Evolutionary conservation across 2,113 vertebrate species (phyloP), one percentile per base, ranked within the genome.

Genomic region (Tupaia tana): DNA sequence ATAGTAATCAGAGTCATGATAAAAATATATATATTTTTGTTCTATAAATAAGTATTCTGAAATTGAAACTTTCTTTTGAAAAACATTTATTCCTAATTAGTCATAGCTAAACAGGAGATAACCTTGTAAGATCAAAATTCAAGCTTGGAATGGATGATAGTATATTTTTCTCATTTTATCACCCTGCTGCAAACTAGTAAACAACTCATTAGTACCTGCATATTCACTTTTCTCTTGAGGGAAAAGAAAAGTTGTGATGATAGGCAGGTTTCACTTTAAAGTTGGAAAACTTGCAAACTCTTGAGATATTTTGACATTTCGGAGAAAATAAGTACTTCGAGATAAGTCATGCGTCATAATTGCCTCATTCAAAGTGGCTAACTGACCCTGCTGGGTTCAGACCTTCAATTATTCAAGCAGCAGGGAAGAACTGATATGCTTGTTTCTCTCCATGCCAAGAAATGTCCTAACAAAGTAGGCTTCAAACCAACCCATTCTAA

Each of bases 221-320:
- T 31, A 70, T 63, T 27, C 15, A 85, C 66, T 85, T 84, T 95
- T 71, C 70, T 70, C 52, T 89, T 73, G 34, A 90, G 58, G 54
- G 52, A 86, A 93, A 85, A 78, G 64, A 58, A 89, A 75, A 61
- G 22, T 56, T 86, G 24, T 86, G 63, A 69, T 75, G 63, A 89
- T 85, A 93, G n/a, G 52, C 66, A 86, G 18, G 4, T 90, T 70
- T 75, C 69, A 82, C 19, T 29, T 86, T 86, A 90, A 82, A 43
- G 69, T 58, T 86, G 54, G 77, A 90, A 93, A 86, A 63, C 22
- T 80, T 93, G 16, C 34, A 31, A 58, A 18, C 10, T 75, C 18
- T 95, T 69, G 31, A 75, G 61, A 81, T 86, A 86, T 70, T 90
- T 95, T 82, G 87, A 90, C 74, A 90, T 86, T 90, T 93, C 82